These are phyloP conservation scores for Thripadectes ignobilis DNA, from an alignment of 2,797 vertebrate species.

Conservation along the genomic window DNA sequence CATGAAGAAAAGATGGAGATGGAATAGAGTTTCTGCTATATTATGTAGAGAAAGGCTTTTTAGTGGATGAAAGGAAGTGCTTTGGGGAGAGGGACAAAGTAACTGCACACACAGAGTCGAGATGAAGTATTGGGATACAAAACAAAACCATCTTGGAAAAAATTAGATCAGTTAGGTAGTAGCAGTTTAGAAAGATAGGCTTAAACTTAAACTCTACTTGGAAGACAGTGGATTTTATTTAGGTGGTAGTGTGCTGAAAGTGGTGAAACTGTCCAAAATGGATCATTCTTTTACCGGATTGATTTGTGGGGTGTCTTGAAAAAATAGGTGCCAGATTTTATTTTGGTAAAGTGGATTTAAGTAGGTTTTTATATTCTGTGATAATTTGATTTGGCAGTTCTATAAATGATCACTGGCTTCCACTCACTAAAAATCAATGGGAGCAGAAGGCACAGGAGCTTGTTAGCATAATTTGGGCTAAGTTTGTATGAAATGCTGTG, in stretches of 20 bases:
- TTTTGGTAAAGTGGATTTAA: background rate
- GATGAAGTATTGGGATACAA: background rate
- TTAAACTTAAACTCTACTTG: background rate
- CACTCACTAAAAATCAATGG: fast-evolving
- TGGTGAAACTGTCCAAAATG: background rate
- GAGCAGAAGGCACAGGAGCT: background rate
- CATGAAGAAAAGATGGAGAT: background rate
- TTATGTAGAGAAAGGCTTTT: background rate
- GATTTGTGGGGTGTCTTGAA: background rate
- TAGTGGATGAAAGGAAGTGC: background rate
- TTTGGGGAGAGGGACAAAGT: background rate
- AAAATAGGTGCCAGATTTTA: background rate
- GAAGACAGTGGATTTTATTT: background rate
- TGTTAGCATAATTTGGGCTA: background rate
- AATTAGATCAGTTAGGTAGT: background rate
- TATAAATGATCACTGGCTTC: fast-evolving
- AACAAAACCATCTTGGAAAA: background rate
- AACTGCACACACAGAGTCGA: background rate
- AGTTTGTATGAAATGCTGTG: background rate
- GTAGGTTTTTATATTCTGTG: background rate
- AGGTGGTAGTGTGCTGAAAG: background rate
- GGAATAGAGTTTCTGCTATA: background rate
- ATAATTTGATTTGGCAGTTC: background rate
- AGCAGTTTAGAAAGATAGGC: background rate
- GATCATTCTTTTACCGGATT: fast-evolving